Evolutionary conservation across 2,888 invertebrate genomes (phyloP).

Genomic region (Torymus auratus): DNA sequence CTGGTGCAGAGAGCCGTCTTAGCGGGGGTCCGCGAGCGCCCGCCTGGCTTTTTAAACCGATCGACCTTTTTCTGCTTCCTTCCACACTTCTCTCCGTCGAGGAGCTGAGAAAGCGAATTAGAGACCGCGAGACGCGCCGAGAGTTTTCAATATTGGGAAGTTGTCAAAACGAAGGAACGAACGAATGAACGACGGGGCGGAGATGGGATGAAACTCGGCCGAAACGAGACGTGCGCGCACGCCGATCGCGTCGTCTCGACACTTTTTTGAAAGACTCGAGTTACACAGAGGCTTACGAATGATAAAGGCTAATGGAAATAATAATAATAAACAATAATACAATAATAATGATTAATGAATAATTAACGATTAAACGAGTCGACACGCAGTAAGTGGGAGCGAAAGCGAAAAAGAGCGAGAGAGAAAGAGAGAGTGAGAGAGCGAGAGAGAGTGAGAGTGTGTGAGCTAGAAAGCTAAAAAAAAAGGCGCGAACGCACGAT

Average conservation of each 20-base stretch:
- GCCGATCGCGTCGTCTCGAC: slow-evolving; percentile 2
- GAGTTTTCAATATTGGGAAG: neutral
- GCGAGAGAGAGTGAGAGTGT: neutral
- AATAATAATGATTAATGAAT: slow-evolving; percentile 58
- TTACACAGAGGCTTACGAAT: slow-evolving; percentile 48
- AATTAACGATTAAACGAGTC: slow-evolving; percentile 50
- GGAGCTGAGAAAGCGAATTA: slow-evolving; percentile 11
- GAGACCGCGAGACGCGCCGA: neutral
- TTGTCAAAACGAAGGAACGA: slow-evolving; percentile 10
- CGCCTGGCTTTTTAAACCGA: slow-evolving; percentile 17
- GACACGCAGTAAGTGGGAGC: slow-evolving; percentile 7
- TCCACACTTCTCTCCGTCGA: slow-evolving; percentile 15
- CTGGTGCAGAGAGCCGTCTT: slow-evolving; percentile 45
- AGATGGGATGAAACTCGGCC: slow-evolving; percentile 3
- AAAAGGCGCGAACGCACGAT: slow-evolving; percentile 1
- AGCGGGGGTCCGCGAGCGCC: neutral
- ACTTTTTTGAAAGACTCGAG: neutral
- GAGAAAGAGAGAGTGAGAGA: slow-evolving; percentile 24
- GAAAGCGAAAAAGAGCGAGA: slow-evolving; percentile 19
- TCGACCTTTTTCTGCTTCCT: slow-evolving; percentile 12
- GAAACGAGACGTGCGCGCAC: neutral
- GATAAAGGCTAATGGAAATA: slow-evolving; percentile 59
- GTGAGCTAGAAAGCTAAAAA: slow-evolving; percentile 15
- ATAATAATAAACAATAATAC: slow-evolving; percentile 59
- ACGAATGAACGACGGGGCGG: neutral